A percentile compares a stretch with the other conserved stretches of the same genome.
Evolutionary conservation across 2,113 vertebrate species (phyloP).

Genomic region (Anthoscopus minutus): DNA sequence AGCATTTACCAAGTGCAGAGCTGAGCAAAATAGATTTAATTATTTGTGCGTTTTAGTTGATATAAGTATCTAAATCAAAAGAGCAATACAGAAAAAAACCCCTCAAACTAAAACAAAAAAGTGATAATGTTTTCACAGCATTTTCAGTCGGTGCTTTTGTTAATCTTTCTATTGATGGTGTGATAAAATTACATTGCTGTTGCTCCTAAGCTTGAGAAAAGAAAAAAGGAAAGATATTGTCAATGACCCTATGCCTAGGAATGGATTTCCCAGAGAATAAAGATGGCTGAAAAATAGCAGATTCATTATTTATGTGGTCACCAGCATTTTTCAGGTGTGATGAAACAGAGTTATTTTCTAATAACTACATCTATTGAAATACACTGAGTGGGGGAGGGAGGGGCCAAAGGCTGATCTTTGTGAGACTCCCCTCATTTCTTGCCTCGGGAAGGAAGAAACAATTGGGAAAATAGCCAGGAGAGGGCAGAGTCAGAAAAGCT

Average conservation of each 20-base stretch:
- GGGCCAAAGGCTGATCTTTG: background rate
- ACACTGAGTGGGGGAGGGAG: background rate
- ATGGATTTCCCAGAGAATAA: background rate
- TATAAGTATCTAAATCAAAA: background rate
- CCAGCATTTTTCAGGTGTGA: background rate
- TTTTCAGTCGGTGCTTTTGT: background rate
- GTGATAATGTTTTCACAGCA: background rate
- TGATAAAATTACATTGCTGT: background rate
- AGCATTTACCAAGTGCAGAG: background rate
- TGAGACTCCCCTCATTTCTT: background rate
- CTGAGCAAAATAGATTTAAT: background rate
- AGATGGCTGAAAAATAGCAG: background rate
- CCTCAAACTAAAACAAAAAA: background rate
- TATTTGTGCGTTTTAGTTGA: background rate
- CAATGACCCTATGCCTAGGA: background rate
- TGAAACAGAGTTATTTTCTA: background rate
- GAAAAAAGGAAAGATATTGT: background rate
- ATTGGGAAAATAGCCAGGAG: background rate
- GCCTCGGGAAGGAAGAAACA: background rate
- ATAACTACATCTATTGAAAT: background rate
- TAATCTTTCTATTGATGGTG: background rate
- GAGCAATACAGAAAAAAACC: background rate
- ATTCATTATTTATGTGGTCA: background rate
- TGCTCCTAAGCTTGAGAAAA: background rate
- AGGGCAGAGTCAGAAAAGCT: conserved; percentile 54